These are phyloP conservation scores for Cottus gobio DNA, from an alignment of 2,113 vertebrate species.

Conservation along the genomic window DNA sequence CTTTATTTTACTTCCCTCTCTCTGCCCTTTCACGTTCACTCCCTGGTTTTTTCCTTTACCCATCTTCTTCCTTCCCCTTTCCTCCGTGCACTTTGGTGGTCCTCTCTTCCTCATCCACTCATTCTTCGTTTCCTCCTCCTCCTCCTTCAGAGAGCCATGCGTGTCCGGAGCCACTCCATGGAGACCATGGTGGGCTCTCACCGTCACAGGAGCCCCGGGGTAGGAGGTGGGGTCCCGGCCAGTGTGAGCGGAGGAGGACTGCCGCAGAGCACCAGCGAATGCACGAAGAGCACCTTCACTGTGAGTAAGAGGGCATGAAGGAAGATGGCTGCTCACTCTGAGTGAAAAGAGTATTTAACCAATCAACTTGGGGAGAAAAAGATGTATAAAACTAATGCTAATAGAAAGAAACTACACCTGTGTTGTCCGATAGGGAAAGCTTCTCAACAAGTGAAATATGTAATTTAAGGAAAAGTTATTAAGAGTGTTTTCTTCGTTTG, in stretches of 20 bases:
- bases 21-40: background rate
- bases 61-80: background rate
- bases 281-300: constrained; percentile 84
- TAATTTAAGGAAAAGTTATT: background rate
- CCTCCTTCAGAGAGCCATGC: constrained; percentile 91
- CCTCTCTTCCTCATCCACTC: background rate
- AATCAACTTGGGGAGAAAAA: no score
- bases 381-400: background rate
- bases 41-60: background rate
- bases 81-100: background rate
- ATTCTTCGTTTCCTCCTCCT: background rate
- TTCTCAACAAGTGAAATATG: background rate
- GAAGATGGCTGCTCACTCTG: background rate
- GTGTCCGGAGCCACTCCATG: constrained; percentile 98
- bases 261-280: constrained; percentile 88
- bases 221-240: constrained; percentile 85
- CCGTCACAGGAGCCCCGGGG: constrained; percentile 84
- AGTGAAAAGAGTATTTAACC: no score
- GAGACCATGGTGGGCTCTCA: constrained; percentile 97
- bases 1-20: background rate
- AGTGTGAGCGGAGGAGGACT: constrained; percentile 93
- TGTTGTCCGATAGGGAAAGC: background rate
- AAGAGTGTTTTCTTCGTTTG: background rate
- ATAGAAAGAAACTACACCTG: background rate
- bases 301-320: constrained; percentile 78